A percentile compares a stretch with the other conserved stretches of the same genome.
Evolutionary conservation across 2,113 vertebrate species (phyloP).

Genomic region (Lamprologus lemairii): DNA sequence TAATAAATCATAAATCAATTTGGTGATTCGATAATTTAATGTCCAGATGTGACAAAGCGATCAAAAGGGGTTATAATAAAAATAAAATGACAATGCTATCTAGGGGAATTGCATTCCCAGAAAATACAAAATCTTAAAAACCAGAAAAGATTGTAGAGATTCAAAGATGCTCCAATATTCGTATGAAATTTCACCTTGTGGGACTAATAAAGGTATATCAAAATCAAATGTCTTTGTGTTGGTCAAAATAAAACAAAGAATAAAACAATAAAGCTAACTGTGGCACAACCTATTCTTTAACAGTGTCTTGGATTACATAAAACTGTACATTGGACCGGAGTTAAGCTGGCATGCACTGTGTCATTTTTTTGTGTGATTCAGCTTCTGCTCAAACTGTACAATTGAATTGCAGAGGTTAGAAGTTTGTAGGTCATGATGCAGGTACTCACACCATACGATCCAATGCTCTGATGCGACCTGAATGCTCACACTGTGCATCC

Average conservation of each 20-base stretch:
- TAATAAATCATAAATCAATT: background rate
- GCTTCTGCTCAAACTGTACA: background rate
- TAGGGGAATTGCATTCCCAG: background rate
- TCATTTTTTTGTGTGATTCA: background rate
- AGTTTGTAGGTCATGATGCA: background rate
- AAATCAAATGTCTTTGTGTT: background rate
- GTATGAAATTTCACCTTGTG: background rate
- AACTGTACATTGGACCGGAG: background rate
- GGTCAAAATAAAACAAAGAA: background rate
- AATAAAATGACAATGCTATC: background rate
- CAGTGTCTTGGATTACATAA: background rate
- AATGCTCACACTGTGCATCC: background rate
- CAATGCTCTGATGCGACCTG: background rate
- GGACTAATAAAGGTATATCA: too few relatives aligned
- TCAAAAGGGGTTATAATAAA: background rate
- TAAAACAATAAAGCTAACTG: background rate
- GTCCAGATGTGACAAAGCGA: background rate
- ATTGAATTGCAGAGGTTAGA: background rate
- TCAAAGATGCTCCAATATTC: rapidly evolving
- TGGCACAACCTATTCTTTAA: background rate
- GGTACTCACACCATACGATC: background rate
- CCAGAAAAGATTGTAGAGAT: background rate
- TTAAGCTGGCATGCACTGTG: background rate
- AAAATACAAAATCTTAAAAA: background rate
- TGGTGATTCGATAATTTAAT: background rate